A percentile compares a stretch with the other conserved stretches of the same genome.
These are phyloP conservation scores for Emydoidea blandingii DNA, from an alignment of 2,797 vertebrate species.

Conservation along the genomic window DNA sequence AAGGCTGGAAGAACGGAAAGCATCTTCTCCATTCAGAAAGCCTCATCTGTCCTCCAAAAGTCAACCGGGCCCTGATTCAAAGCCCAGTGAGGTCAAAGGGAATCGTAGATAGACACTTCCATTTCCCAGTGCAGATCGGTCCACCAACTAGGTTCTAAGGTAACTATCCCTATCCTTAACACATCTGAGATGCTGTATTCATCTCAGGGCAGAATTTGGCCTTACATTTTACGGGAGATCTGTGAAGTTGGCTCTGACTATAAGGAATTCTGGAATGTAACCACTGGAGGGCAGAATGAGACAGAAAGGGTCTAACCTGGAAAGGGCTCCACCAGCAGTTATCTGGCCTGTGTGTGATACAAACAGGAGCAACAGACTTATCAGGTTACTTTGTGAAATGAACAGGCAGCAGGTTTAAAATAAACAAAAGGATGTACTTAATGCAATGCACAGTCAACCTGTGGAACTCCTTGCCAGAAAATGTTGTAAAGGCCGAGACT, in stretches of 20 bases:
- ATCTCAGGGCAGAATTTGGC: background rate
- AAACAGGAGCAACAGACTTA: background rate
- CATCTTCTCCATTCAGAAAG: background rate
- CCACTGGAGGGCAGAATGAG: background rate
- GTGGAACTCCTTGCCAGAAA: background rate
- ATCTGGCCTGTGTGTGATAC: background rate
- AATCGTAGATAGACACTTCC: background rate
- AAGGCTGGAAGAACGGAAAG: background rate
- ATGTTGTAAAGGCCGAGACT: background rate
- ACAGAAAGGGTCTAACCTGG: background rate
- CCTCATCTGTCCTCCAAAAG: background rate
- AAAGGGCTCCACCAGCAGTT: background rate
- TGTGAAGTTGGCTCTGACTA: background rate
- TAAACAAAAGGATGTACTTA: background rate
- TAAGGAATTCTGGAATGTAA: background rate
- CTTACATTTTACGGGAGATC: background rate
- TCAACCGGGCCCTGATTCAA: background rate
- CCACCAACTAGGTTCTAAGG: background rate
- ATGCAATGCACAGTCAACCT: background rate
- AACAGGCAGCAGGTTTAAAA: background rate
- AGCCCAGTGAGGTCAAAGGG: background rate
- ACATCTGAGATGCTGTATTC: background rate
- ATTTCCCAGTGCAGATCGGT: background rate
- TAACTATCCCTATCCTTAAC: background rate
- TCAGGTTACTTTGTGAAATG: background rate